These are phyloP conservation scores for Aldrovandia affinis DNA, from an alignment of 2,797 vertebrate genomes.

Conservation along the genomic window DNA sequence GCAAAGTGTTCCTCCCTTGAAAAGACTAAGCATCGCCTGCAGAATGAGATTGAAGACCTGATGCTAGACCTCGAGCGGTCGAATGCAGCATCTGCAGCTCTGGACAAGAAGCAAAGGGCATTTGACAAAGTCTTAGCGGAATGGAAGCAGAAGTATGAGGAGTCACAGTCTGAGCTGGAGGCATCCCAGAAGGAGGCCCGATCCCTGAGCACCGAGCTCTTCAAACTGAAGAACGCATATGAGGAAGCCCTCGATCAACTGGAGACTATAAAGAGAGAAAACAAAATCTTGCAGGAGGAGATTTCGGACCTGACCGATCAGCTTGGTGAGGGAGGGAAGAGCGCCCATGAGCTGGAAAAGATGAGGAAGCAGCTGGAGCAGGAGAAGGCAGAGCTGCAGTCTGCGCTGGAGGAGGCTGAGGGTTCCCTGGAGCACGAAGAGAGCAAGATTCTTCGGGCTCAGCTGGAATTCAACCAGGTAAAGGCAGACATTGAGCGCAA, in stretches of 20 bases:
- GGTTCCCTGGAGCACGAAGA: slow-evolving; percentile 69
- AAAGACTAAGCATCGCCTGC: slow-evolving; percentile 78
- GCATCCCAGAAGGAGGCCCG: slow-evolving; percentile 72
- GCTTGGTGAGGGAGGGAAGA: slow-evolving; percentile 57
- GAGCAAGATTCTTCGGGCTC: slow-evolving; percentile 71
- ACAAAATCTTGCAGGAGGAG: slow-evolving; percentile 69
- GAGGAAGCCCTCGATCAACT: slow-evolving; percentile 76
- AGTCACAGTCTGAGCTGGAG: slow-evolving; percentile 73
- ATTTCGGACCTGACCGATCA: slow-evolving; percentile 75
- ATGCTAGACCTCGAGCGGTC: slow-evolving; percentile 76
- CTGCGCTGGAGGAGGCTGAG: slow-evolving; percentile 55
- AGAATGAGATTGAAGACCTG: slow-evolving; percentile 77
- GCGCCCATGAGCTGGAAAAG: slow-evolving; percentile 67
- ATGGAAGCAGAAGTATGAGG: slow-evolving; percentile 78
- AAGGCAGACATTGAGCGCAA: slow-evolving; percentile 74
- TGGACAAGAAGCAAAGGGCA: slow-evolving; percentile 77
- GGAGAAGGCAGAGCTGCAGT: slow-evolving; percentile 52
- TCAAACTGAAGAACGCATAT: slow-evolving; percentile 76
- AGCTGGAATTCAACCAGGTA: slow-evolving; percentile 73
- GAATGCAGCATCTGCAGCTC: slow-evolving; percentile 64
- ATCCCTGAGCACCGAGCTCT: slow-evolving; percentile 74
- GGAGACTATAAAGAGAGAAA: slow-evolving; percentile 68
- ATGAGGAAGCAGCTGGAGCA: slow-evolving; percentile 50
- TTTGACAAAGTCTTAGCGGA: slow-evolving; percentile 71
- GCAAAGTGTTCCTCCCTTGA: slow-evolving; percentile 78